phyloP scores from a whole-genome alignment of 2,888 invertebrate genomes.

The Drosophila demipolita region DNA sequence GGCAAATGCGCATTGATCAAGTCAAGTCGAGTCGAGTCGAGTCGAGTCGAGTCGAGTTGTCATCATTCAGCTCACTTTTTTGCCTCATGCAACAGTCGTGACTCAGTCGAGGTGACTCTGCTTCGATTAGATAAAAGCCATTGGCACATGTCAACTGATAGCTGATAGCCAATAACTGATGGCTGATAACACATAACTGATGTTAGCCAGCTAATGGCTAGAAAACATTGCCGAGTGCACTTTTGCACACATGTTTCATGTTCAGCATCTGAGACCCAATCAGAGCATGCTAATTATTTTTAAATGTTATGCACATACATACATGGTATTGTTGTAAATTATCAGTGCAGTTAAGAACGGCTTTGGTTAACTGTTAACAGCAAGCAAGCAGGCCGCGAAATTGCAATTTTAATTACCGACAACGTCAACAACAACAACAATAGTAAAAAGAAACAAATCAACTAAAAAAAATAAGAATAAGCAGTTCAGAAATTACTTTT shows the following conservation, averaged over 20 bases:
- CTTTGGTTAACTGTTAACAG: slow-evolving; percentile 26
- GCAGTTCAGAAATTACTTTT: slow-evolving; percentile 14
- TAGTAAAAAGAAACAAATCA: slow-evolving; percentile 1
- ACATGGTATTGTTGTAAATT: slow-evolving; percentile 3
- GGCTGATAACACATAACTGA: slow-evolving; percentile 1
- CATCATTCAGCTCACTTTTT: not conserved
- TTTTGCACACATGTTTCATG: not conserved
- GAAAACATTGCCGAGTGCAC: not conserved
- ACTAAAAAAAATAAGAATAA: slow-evolving; percentile 1
- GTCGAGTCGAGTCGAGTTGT: not conserved
- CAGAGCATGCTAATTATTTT: slow-evolving; percentile 38
- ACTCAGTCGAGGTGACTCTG: slow-evolving; percentile 17
- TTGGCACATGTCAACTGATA: slow-evolving; percentile 42
- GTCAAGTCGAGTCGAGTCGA: slow-evolving; percentile 24
- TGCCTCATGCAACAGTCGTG: slow-evolving; percentile 8
- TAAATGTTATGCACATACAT: slow-evolving; percentile 7
- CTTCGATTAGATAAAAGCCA: slow-evolving; percentile 40
- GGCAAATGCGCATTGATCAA: slow-evolving; percentile 20
- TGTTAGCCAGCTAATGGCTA: not conserved
- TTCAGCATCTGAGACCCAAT: slow-evolving; percentile 14
- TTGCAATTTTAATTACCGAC: slow-evolving; percentile 40
- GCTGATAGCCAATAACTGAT: slow-evolving; percentile 13
- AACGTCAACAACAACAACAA: not conserved
- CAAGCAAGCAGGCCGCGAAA: slow-evolving; percentile 17
- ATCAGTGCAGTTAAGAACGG: slow-evolving; percentile 25